Evolutionary conservation across 2,888 invertebrate species (phyloP).

Genomic region (Nomada fabriciana): DNA sequence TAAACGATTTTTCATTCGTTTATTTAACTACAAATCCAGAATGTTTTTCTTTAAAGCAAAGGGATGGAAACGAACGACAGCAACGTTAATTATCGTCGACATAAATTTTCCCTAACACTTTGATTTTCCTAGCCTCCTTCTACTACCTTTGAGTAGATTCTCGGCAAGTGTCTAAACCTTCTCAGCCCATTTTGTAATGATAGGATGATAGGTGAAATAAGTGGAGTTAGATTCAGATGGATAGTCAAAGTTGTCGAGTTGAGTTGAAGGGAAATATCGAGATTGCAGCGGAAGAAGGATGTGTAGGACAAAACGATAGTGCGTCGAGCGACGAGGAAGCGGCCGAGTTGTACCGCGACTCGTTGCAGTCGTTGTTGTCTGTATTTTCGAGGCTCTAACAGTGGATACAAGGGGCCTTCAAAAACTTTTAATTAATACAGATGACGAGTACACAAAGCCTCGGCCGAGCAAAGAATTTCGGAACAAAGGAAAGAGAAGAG

Average conservation of each 20-base stretch:
- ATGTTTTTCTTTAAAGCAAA: too few species aligned
- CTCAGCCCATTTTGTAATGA: not conserved
- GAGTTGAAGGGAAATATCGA: conserved; percentile 16
- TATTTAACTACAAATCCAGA: not conserved
- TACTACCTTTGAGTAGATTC: too few species aligned
- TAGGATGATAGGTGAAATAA: not conserved
- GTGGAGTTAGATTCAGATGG: conserved; percentile 32
- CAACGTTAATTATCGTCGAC: not conserved
- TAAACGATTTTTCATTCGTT: not conserved
- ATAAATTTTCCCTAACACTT: not conserved
- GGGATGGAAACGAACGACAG: too few species aligned
- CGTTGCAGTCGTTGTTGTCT: conserved; percentile 55
- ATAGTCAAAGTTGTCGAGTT: conserved; percentile 9
- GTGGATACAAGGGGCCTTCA: conserved; percentile 69
- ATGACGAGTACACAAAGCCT: conserved; percentile 75
- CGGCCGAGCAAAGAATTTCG: conserved; percentile 74
- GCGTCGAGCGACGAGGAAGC: not conserved
- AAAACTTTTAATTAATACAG: conserved; percentile 81
- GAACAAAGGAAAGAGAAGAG: conserved; percentile 76
- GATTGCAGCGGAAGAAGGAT: conserved; percentile 1
- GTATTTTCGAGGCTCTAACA: conserved; percentile 57
- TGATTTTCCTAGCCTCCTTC: not conserved
- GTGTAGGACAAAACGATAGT: not conserved
- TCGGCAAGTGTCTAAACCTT: not conserved
- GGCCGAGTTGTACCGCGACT: conserved; percentile 10